phyloP scores from a whole-genome alignment of 2,888 invertebrate species.

The Pimpla rufipes region DNA sequence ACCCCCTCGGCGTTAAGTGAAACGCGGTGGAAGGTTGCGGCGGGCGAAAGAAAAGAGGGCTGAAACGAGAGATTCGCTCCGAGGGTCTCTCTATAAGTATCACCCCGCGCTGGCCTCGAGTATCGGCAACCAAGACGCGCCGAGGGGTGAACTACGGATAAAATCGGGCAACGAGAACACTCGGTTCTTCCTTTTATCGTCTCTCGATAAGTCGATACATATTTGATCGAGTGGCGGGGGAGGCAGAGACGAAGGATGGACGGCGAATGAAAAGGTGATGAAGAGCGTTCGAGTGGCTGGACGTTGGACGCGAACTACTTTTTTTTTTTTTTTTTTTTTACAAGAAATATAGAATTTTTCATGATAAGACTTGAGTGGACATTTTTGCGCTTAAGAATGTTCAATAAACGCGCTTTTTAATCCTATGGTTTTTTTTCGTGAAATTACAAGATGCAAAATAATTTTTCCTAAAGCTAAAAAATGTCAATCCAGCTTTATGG shows the following conservation, averaged over 20 bases:
- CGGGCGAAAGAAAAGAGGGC: conserved; percentile 25
- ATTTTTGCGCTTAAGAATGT: too few relatives aligned
- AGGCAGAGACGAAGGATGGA: not conserved
- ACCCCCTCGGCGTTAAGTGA: conserved; percentile 43
- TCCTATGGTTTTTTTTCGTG: too few relatives aligned
- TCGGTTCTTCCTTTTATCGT: conserved; percentile 58
- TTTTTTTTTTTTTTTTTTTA: too few relatives aligned
- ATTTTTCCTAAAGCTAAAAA: too few relatives aligned
- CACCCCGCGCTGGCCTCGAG: conserved; percentile 25
- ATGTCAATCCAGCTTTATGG: too few relatives aligned
- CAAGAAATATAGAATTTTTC: too few relatives aligned
- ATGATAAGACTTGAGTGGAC: too few relatives aligned
- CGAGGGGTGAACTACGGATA: conserved; percentile 28
- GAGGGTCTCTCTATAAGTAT: conserved; percentile 31
- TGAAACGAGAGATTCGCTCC: conserved; percentile 44
- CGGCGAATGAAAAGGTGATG: not conserved
- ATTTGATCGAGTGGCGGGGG: conserved; percentile 75
- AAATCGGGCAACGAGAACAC: conserved; percentile 13
- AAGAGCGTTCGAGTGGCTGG: conserved; percentile 17
- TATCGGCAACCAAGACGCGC: conserved; percentile 39
- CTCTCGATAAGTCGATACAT: conserved; percentile 73
- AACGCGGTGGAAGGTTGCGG: conserved; percentile 42
- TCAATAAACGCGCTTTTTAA: too few relatives aligned
- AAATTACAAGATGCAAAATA: too few relatives aligned
- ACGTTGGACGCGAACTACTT: conserved; percentile 52